These are phyloP conservation scores for Bubo blakistoni DNA, from an alignment of 2,113 vertebrate species.

Conservation along the genomic window DNA sequence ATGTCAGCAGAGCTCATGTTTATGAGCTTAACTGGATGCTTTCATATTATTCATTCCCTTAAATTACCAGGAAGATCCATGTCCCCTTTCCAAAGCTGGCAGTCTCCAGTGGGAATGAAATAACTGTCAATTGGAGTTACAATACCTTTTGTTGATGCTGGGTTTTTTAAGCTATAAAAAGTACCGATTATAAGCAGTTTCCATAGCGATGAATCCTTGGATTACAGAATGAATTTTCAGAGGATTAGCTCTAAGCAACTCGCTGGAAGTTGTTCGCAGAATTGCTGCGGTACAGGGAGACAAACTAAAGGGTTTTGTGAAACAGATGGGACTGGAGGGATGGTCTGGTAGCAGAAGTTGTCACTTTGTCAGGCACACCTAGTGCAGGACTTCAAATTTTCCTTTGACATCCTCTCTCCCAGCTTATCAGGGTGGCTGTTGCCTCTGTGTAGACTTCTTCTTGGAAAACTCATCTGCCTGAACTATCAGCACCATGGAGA, in stretches of 20 bases:
- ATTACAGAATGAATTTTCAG: slow-evolving; percentile 59
- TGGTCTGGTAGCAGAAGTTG: background rate
- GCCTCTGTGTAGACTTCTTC: background rate
- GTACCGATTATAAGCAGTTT: slow-evolving; percentile 70
- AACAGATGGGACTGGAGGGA: background rate
- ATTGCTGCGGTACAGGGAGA: background rate
- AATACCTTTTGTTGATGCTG: slow-evolving; percentile 44
- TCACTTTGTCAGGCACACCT: background rate
- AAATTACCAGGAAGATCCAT: background rate
- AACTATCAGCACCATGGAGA: background rate
- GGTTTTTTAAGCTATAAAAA: slow-evolving; percentile 52
- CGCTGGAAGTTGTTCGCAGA: background rate
- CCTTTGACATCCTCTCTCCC: background rate
- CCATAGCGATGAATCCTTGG: slow-evolving; percentile 67
- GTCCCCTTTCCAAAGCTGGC: background rate
- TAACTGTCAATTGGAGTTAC: background rate
- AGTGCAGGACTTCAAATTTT: background rate
- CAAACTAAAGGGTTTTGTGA: background rate
- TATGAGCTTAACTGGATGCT: background rate
- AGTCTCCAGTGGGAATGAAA: background rate
- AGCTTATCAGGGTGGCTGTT: background rate
- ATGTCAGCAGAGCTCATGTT: background rate
- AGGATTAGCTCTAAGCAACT: slow-evolving; percentile 68
- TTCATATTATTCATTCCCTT: background rate
- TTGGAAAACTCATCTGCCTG: background rate